Evolutionary conservation across 2,888 invertebrate species (phyloP).

Genomic region (Ariolimax columbianus): DNA sequence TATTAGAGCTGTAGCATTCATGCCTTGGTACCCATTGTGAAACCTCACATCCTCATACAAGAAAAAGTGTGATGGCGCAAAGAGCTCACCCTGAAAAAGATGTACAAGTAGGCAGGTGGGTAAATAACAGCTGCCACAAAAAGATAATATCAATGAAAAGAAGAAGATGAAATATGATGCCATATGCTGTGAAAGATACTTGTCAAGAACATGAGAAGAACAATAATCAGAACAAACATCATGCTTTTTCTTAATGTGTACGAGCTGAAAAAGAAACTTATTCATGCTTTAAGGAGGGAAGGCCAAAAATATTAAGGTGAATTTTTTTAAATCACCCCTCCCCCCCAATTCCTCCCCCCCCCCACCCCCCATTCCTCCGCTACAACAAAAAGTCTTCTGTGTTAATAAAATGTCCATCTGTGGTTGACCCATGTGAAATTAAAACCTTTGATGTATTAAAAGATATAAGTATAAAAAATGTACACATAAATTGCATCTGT

Average conservation of each 20-base stretch:
- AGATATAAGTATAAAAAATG: not conserved
- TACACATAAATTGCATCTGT: not conserved
- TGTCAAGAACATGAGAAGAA: not conserved
- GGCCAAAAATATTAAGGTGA: not conserved
- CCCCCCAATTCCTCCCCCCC: no score
- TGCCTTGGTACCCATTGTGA: conserved; percentile 47
- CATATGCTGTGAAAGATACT: not conserved
- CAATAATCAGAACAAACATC: not conserved
- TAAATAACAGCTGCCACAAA: not conserved
- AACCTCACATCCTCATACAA: conserved; percentile 49
- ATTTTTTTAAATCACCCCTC: not conserved
- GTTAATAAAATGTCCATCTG: conserved; percentile 9
- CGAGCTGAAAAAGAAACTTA: conserved; percentile 13
- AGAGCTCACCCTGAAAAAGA: conserved; percentile 57
- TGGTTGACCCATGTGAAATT: not conserved
- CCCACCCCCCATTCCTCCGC: no score
- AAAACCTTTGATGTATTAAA: not conserved
- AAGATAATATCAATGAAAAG: not conserved
- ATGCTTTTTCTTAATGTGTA: conserved; percentile 13
- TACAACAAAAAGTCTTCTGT: not conserved
- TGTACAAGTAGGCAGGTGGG: conserved; percentile 40
- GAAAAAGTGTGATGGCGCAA: conserved; percentile 48
- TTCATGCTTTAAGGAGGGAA: not conserved
- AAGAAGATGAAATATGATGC: not conserved
- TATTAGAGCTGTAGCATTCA: conserved; percentile 39